Evolutionary conservation across 2,888 invertebrate species (phyloP), one percentile per base, ranked within the genome.

Genomic region (Auanema sp.): DNA sequence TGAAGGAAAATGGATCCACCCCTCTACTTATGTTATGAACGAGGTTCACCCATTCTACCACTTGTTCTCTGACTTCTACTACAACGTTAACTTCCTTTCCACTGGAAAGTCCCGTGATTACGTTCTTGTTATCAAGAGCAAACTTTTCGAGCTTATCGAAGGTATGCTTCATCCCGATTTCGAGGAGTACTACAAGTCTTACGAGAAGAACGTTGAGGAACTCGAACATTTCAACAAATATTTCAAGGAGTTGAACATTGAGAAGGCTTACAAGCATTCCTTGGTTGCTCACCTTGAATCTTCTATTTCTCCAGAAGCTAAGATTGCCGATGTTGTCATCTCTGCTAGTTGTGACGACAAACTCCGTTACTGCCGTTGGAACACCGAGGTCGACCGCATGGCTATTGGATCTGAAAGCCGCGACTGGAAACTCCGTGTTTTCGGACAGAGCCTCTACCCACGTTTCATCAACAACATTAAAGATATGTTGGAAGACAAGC

Each of bases 191-290:
- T 33, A 33, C 33, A 33, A 33, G 33, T 33, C 33, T 33, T 33
- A 33, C 33, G 33, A 33, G 8, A 71, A 51, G 54, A 60, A 24
- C 11, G 25, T 16, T 16, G 52, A 24, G 61, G 49, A 60, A 25
- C 65, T 64, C 24, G 55, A 66, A n/a, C 47, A 64, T 43, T 58
- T 69, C 62, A 50, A 56, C 40, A 64, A 58, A 57, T 65, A 69
- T 51, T 56, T 69, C 61, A 59, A 71, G 54, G 53, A 63, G 56
- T 58, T 69, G 57, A 56, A 67, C 57, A 67, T 54, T 40, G 63
- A 66, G 58, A 70, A 72, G 66, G 68, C 66, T 54, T 64, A 65
- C 63, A 62, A 72, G 61, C 68, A 69, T 55, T 41, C 56, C 23
- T 53, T 65, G 60, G 60, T 67, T 62, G 56, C 67, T 60, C 65